Base-by-base conservation (phyloP, 2,888 invertebrate genomes). In the Meliscaeva auricollis region DNA sequence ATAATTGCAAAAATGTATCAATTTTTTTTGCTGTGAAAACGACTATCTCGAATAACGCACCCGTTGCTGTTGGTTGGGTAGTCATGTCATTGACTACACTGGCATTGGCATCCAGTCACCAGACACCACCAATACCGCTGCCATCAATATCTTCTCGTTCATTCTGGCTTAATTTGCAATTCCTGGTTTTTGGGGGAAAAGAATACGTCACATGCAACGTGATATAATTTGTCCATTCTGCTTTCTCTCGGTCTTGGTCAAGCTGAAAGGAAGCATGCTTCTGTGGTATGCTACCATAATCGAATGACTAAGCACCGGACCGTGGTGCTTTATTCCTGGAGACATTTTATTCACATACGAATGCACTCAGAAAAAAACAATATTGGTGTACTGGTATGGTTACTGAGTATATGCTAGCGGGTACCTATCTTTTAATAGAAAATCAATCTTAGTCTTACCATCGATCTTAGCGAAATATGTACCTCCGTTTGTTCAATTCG, bases 191-290 rank as follows among this genome's bases (percentile, higher is more conserved):
- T 8, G 7, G 64, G 20, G 30, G 5, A 30, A 46, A 50, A 35
- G 48, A 66, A 66, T 66, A 66, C 35, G 35, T 50, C 48, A 50
- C 66, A 66, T 35, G 44, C 48, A 66, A 66, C n/a, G 66, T 22
- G 48, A 35, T 50, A 64, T 44, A 62, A 62, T 64, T 32, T 46
- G 48, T 50, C 9, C 41, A 44, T 70, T 54, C 56, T 44, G 56
- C 13, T 56, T 41, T 17, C 35, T 38, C 9, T 69, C 11, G 35
- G 26, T 26, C 4, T 26, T 4, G 64, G 68, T 41, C 50, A 69
- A 69, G 60, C 50, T 58, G 72, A 64, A 56, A 58, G n/a, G 66
- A 68, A 58, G 56, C 56, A 41, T 44, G 60, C 46, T 60, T 26
- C 41, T 69, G 17, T 17, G 56, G 46, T 64, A 72, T 54, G 54